These are phyloP conservation scores for Oscheius sp. DNA, from an alignment of 2,888 invertebrate species.

Conservation along the genomic window DNA sequence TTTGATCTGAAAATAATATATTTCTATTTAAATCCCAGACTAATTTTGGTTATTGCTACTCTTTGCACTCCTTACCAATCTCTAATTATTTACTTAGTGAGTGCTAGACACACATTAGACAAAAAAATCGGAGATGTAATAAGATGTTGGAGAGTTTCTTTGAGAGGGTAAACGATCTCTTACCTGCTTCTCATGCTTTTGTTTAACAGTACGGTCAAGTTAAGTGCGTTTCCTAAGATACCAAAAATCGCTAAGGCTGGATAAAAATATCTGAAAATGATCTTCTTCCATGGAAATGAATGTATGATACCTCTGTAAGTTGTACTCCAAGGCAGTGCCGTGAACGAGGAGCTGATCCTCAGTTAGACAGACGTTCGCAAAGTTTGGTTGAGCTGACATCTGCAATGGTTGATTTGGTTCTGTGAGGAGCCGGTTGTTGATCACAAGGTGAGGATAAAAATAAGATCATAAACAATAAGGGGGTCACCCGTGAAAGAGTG, in stretches of 20 bases:
- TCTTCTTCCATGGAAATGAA: not conserved
- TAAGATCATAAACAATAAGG: not conserved
- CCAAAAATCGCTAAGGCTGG: constrained; percentile 69
- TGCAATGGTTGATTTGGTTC: not conserved
- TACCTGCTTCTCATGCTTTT: constrained; percentile 62
- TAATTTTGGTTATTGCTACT: not conserved
- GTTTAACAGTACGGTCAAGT: constrained; percentile 70
- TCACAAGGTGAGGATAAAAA: constrained; percentile 11
- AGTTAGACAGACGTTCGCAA: constrained; percentile 64
- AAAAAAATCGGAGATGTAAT: constrained; percentile 20
- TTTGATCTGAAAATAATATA: constrained; percentile 60
- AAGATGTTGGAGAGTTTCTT: constrained; percentile 1
- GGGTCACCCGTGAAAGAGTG: no score
- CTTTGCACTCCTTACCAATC: not conserved
- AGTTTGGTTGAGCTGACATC: constrained; percentile 48
- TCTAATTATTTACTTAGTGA: not conserved
- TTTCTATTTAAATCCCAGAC: not conserved
- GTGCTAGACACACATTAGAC: not conserved
- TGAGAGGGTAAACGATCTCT: constrained; percentile 5
- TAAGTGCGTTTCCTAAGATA: constrained; percentile 69
- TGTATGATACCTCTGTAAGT: constrained; percentile 54
- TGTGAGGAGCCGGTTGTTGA: not conserved
- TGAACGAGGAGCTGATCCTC: constrained; percentile 63
- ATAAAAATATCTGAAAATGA: constrained; percentile 65
- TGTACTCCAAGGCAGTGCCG: constrained; percentile 60